Base-by-base conservation (phyloP, 2,888 invertebrate genomes). In the Pristionchus entomophagus region DNA sequence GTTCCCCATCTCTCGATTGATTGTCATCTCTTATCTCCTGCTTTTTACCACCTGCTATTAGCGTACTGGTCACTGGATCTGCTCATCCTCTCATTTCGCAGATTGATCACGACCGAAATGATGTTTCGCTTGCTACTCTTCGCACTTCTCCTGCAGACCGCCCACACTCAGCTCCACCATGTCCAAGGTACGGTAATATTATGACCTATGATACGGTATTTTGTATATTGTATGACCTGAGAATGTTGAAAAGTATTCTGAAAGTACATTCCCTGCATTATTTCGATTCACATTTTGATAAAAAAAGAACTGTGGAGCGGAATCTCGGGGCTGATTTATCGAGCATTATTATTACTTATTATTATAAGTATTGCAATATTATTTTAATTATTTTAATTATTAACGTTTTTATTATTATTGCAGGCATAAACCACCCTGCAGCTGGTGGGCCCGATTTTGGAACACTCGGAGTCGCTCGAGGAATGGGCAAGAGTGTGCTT, bases 391-490 rank as follows among this genome's bases (percentile, higher is more conserved):
- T n/a, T n/a, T n/a, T n/a, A n/a, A n/a, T n/a, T n/a, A n/a, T n/a
- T n/a, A n/a, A n/a, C n/a, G n/a, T n/a, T n/a, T n/a, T n/a, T n/a
- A n/a, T n/a, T n/a, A n/a, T n/a, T n/a, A n/a, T n/a, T n/a, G n/a
- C n/a, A 85, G 85, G 85, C 22, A 77, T 85, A n/a, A 51, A 85
- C 35, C 85, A 85, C 26, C 85, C 85, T 0, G 85, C 73, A 12
- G 85, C 85, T 8, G 82, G 84, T 26, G 82, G 84, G 26, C 85
- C 85, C 19, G 85, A 85, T 29, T 77, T 85, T 29, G 85, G 85
- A 19, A 51, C 35, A n/a, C n/a, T 77, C 19, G 53, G 56, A 19
- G 22, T 85, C 26, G 77, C 85, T 0, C 51, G 84, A 17, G 65
- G 49, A 51, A 22, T 82, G 56, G 41, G 59, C 56, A 59, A 17